Base-by-base conservation (phyloP, 1,140 invertebrate species). In the Acromyrmex heyeri region DNA sequence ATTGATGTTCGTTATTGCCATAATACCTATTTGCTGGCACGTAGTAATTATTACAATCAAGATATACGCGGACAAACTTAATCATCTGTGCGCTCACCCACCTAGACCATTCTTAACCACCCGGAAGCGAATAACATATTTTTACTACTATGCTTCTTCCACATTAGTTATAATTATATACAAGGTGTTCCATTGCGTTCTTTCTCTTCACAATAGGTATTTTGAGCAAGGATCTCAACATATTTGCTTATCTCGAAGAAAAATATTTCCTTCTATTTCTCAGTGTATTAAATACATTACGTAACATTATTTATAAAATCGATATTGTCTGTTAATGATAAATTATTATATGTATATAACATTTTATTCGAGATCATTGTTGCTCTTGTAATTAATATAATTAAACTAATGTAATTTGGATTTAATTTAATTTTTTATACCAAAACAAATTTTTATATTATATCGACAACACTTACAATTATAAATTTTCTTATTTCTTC, bases 11-110 rank as follows among this genome's bases (percentile, higher is more conserved):
- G 48, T 75, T 83, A 61, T 24, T 16, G 69, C 55, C 18, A n/a
- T 83, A 83, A 48, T 61, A 61, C 7, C 55, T 12, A 61, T 50
- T 50, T 48, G 55, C 79, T 18, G 55, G 72, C 79, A 61, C 24
- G 38, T 75, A 82, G 24, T 73, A 83, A 83, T 83, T 83, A 83
- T 73, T 18, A 30, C 67, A 82, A 82, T 82, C 67, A 61, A 83
- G 69, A 83, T 83, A 75, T 69, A 75, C 44, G 79, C 38, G 55
- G 55, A 44, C 69, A 18, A 73, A 73, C 79, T 83, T n/a, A 75
- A 83, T 83, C 69, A 83, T 61, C 18, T 8, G 77, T n/a, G 27
- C 44, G 55, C 34, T 73, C 79, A 62, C 55, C 69, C 38, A 73
- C 38, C 53, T 59, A 81, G 50, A 53, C 27, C 48, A 69, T 59